These are phyloP conservation scores for Malurus elegans DNA, from an alignment of 2,113 vertebrate species.

Conservation along the genomic window DNA sequence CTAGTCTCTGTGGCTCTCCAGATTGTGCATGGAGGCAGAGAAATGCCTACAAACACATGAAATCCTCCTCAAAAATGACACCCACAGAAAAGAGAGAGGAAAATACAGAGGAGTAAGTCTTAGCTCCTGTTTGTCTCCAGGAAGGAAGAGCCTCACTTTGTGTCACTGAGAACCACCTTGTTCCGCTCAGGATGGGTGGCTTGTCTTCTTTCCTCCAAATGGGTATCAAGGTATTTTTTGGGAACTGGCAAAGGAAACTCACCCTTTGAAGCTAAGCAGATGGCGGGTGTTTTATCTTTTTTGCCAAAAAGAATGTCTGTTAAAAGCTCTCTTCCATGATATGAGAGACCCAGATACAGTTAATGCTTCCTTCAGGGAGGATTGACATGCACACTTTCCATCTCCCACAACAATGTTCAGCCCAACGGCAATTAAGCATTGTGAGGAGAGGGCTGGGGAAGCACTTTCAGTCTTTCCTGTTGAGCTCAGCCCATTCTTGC, in stretches of 20 bases:
- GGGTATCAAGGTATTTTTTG: not conserved
- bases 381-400: not conserved
- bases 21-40: not conserved
- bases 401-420: not conserved
- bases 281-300: not conserved
- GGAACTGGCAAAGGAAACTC: not conserved
- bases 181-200: not conserved
- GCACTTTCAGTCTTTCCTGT: not conserved
- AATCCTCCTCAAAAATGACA: not conserved
- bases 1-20: not conserved
- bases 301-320: not conserved
- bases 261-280: not conserved
- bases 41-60: not conserved
- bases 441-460: not conserved
- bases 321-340: not conserved
- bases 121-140: not conserved
- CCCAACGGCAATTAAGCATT: not conserved
- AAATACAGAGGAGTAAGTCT: not conserved
- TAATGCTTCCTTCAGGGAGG: not conserved
- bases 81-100: not conserved
- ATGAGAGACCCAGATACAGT: not conserved
- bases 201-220: not conserved
- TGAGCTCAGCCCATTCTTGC: not conserved
- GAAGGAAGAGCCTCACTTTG: not conserved
- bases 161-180: not conserved